Evolutionary conservation across 2,113 vertebrate genomes (phyloP).

Genomic region (Macrotis lagotis): DNA sequence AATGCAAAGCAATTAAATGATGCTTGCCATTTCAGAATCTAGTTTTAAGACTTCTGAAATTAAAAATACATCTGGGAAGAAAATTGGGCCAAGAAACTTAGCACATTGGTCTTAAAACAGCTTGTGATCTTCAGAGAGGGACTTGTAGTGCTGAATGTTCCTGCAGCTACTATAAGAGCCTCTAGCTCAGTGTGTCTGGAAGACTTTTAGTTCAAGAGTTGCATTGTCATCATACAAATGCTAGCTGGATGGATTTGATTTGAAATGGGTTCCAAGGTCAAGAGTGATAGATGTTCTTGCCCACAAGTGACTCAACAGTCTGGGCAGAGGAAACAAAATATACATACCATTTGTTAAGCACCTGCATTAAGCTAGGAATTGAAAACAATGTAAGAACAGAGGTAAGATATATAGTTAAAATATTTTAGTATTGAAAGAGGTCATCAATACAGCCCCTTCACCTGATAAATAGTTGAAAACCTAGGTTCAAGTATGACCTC

Average conservation of each 20-base stretch:
- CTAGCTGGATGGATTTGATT: neutral
- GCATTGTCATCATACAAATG: neutral
- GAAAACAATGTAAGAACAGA: neutral
- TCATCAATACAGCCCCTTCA: neutral
- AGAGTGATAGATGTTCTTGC: neutral
- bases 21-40: neutral
- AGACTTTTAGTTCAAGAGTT: neutral
- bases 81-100: conserved; percentile 41
- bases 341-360: neutral
- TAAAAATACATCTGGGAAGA: conserved; percentile 29
- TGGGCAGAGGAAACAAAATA: neutral
- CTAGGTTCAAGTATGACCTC: neutral
- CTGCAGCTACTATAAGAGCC: neutral
- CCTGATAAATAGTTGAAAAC: neutral
- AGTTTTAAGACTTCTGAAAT: neutral
- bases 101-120: neutral
- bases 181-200: neutral
- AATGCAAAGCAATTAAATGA: neutral
- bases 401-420: neutral
- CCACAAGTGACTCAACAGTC: neutral
- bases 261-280: neutral
- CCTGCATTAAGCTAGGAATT: neutral
- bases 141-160: neutral
- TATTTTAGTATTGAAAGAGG: neutral
- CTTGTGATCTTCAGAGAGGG: neutral